Evolutionary conservation across 2,113 vertebrate species (phyloP), one percentile per base, ranked within the genome.

Genomic region (Podarcis muralis): DNA sequence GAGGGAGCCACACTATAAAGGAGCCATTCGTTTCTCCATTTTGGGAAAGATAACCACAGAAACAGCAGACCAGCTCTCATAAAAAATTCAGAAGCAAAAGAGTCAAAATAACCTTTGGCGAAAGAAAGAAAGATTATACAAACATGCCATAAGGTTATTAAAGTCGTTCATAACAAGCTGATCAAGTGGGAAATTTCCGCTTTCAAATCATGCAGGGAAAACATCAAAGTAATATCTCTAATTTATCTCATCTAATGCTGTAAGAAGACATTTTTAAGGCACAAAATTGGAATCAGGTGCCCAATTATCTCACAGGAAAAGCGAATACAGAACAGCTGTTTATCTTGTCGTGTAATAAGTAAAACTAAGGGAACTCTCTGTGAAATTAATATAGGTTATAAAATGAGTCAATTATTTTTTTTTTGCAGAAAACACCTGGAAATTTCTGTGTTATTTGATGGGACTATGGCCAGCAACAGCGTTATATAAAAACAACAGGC

Each of bases 11-110:
- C 74, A 83, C 80, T 27, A 88, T 40, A 88, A 78, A 20, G 3
- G 68, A 90, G 32, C 11, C 0, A 86, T 59, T 84, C 72, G 40
- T 43, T 35, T 81, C 78, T 66, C 88, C 87, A 90, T 65, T 93
- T 81, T 32, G 57, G 80, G 75, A 84, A 0, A 0, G 0, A 81
- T 22, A 72, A 15, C 48, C 71, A 22, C 2, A 6, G 85, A 84
- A 88, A 89, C 1, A 88, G 40, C 74, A 32, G 77, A 79, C 53
- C 65, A 84, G 53, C 75, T 25, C 20, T 86, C 66, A 76, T 43
- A 77, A 89, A 90, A 74, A 87, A 89, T 79, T 77, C 35, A 84
- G 62, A 13, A 89, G 9, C 2, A 88, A 77, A 71, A 40, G 48
- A 62, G 72, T 65, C 59, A 66, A 65, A 88, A 75, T 32, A 66